Base-by-base conservation (phyloP, 2,888 invertebrate genomes). In the Pseudoips prasinana region DNA sequence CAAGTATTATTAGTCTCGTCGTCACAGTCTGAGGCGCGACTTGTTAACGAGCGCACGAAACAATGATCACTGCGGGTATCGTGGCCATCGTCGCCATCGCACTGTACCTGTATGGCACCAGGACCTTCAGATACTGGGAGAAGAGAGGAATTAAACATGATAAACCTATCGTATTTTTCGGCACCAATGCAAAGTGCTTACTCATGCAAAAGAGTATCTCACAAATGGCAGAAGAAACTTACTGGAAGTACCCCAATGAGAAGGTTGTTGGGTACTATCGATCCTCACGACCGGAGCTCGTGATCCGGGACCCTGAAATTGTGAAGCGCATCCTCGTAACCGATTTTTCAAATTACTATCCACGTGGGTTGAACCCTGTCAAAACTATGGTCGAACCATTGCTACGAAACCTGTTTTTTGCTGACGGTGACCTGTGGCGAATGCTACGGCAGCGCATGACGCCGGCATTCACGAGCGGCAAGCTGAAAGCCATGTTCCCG, bases 401-500 rank as follows among this genome's bases (percentile, higher is more conserved):
- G 40, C 29, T 76, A 38, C 63, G 64, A 1, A 81, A 78, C 39
- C 29, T 81, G 25, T 80, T 81, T 32, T 71, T 76, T 28, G 74
- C 73, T 8, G 80, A 77, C 32, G 79, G 80, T 0, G 79, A 80
- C 40, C 29, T 73, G 24, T 82, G 83, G 83, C 65, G 69, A 25
- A 45, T 80, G 46, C 51, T 81, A 36, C 64, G 83, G 5, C 74
- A 78, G 55, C 68, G 78, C 29, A 69, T 83, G 60, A 79, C 81
- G 11, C 73, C 79, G 1, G 74, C 79, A 1, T 82, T 82, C 49
- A 71, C 76, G 4, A 72, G 69, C 28, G 76, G 78, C 11, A 82
- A 78, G 55, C 61, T 79, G 29, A 66, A 65, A 26, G 76, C 73
- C 10, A 82, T 82, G 82, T 80, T 81, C 40, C 79, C 77, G 7